Conservation (phyloP, 2,113 vertebrate genomes). For the Tyto alba region DNA sequence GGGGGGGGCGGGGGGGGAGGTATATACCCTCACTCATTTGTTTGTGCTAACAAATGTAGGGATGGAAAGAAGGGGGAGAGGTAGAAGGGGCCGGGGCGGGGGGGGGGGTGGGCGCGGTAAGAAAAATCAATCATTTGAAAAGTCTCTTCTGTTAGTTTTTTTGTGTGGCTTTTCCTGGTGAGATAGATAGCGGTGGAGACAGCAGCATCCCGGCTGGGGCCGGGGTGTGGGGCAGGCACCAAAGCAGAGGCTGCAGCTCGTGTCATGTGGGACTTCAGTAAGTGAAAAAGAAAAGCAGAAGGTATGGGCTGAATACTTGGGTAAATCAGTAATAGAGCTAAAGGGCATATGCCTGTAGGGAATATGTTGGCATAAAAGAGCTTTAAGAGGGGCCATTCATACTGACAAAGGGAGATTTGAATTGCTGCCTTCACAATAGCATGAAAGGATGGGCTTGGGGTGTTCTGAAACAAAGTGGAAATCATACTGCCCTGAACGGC, state of each 20-base stretch:
- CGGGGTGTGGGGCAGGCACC: conserved; percentile 39
- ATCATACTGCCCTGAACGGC: conserved; percentile 88
- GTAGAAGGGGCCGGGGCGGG: not conserved
- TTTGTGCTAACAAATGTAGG: conserved; percentile 72
- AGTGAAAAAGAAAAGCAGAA: conserved; percentile 87
- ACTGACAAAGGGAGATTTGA: conserved; percentile 90
- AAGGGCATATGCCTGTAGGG: conserved; percentile 96
- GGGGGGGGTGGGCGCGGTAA: not conserved
- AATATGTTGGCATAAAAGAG: conserved; percentile 88
- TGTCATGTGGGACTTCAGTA: conserved; percentile 83
- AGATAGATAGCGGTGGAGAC: conserved; percentile 49
- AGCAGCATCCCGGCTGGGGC: conserved; percentile 61
- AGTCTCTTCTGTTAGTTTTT: conserved; percentile 46
- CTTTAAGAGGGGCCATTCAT: conserved; percentile 92
- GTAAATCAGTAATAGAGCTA: conserved; percentile 99
- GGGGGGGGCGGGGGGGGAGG: not conserved
- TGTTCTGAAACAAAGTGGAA: conserved; percentile 92
- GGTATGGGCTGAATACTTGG: conserved; percentile 90
- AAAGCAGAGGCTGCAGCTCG: conserved; percentile 73
- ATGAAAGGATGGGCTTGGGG: conserved; percentile 93
- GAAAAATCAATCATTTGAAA: conserved; percentile 73
- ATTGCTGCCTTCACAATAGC: conserved; percentile 93
- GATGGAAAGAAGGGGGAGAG: conserved; percentile 10
- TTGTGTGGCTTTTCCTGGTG: conserved; percentile 35
- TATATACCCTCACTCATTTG: conserved; percentile 67